Base-by-base conservation (phyloP, 2,797 vertebrate species). In the Hemitrygon akajei region DNA sequence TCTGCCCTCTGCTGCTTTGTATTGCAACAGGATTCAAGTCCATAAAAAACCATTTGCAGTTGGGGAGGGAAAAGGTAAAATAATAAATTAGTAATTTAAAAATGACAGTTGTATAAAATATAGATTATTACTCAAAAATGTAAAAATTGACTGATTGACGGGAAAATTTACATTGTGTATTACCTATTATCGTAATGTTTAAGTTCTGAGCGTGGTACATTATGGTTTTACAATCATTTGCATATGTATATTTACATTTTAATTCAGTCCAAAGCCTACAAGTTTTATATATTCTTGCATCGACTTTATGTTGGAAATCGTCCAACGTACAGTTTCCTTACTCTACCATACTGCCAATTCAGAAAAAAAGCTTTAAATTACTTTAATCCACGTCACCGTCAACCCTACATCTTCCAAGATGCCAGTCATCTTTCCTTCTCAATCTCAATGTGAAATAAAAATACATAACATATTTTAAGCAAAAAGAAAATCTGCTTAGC, bases 201-300 rank as follows among this genome's bases (percentile, higher is more conserved):
- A 76, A 93, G 25, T 93, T 93, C 66, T 20, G 71, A 93, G 11
- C 40, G 0, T n/a, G 40, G 37, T n/a, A 16, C 40, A 20, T 14
- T 18, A 56, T 56, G 76, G 25, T 47, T 93, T 16, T 16, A 37
- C 94, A 96, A 94, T 94, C 93, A 93, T 94, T 91, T 94, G 93
- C 93, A 94, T 93, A 30, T 77, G 95, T 95, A 93, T 94, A 95
- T 95, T 95, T 82, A 94, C 91, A 94, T 95, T 95, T 96, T 94
- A 94, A 95, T 95, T 94, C 94, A 94, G 37, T 95, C 95, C 95
- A 96, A 94, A 95, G 95, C 94, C 95, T 95, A 95, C 94, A 95
- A 95, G 95, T 96, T 96, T 95, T 94, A 93, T 93, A 95, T 95
- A 96, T 96, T 97, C 95, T 95, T 95, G 94, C 96, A 95, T 96